A percentile compares a stretch with the other conserved stretches of the same genome.
phyloP scores from a whole-genome alignment of 2,797 vertebrate genomes.

The Falco peregrinus region DNA sequence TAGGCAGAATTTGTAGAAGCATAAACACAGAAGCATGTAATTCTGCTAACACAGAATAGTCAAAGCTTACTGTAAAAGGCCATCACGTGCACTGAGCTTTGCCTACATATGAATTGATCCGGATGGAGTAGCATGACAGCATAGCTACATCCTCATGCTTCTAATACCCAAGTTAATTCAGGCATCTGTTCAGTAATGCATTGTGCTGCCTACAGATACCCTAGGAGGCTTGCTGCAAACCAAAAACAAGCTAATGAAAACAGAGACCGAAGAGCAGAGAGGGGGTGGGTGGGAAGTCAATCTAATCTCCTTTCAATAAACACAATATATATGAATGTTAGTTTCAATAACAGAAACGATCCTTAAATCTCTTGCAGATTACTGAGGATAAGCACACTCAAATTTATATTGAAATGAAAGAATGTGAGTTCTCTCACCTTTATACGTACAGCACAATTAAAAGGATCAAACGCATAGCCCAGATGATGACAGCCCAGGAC shows the following conservation, averaged over 20 bases:
- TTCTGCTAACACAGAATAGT: background rate
- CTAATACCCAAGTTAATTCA: background rate
- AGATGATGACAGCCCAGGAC: background rate
- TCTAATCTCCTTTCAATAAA: background rate
- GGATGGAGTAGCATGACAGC: background rate
- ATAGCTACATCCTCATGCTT: background rate
- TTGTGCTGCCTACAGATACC: constrained; percentile 16
- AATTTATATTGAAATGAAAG: background rate
- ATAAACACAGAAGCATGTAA: background rate
- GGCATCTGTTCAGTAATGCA: constrained; percentile 38
- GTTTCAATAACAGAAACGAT: background rate
- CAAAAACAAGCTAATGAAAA: constrained; percentile 20
- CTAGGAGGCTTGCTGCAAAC: constrained; percentile 22
- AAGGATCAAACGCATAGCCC: background rate
- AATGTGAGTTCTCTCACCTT: background rate
- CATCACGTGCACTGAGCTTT: background rate
- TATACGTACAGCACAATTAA: background rate
- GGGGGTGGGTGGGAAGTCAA: background rate
- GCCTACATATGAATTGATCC: background rate
- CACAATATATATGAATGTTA: background rate
- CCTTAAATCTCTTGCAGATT: constrained; percentile 7
- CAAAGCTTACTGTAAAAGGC: background rate
- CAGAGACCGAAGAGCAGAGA: background rate
- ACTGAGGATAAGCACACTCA: background rate
- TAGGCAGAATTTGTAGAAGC: background rate